These are phyloP conservation scores for Oryzias sinensis DNA, from an alignment of 2,797 vertebrate species.

Conservation along the genomic window DNA sequence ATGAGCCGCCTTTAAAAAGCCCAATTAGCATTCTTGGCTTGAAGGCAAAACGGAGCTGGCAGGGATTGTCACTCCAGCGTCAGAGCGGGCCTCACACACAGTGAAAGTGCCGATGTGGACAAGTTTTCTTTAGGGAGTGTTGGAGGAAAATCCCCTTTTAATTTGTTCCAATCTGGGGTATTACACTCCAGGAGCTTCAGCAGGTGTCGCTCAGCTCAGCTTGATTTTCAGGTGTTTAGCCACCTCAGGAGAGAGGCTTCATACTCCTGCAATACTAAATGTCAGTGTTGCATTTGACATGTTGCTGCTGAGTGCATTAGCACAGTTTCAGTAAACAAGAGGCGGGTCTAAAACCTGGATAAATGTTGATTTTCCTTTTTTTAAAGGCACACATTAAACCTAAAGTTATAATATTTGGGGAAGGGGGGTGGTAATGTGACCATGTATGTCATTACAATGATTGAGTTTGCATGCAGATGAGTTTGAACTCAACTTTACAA, in stretches of 20 bases:
- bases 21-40: constrained; percentile 77
- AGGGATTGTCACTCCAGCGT: constrained; percentile 58
- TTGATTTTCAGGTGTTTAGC: constrained; percentile 55
- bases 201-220: constrained; percentile 50
- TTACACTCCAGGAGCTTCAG: constrained; percentile 43
- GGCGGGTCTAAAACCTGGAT: too few species aligned
- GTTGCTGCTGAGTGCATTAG: too few species aligned
- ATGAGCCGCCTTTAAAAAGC: constrained; percentile 60
- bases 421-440: too few species aligned
- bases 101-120: constrained; percentile 44
- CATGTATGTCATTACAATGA: too few species aligned
- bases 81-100: constrained; percentile 37
- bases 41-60: constrained; percentile 62
- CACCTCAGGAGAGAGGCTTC: constrained; percentile 22
- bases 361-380: too few species aligned
- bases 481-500: too few species aligned
- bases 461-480: too few species aligned
- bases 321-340: too few species aligned
- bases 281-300: too few species aligned
- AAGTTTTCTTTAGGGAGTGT: constrained; percentile 37
- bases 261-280: not conserved
- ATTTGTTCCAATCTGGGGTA: constrained; percentile 47
- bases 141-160: constrained; percentile 53
- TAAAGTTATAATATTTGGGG: too few species aligned
- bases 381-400: too few species aligned